phyloP scores from a whole-genome alignment of 2,797 vertebrate genomes.

The Anas capensis region DNA sequence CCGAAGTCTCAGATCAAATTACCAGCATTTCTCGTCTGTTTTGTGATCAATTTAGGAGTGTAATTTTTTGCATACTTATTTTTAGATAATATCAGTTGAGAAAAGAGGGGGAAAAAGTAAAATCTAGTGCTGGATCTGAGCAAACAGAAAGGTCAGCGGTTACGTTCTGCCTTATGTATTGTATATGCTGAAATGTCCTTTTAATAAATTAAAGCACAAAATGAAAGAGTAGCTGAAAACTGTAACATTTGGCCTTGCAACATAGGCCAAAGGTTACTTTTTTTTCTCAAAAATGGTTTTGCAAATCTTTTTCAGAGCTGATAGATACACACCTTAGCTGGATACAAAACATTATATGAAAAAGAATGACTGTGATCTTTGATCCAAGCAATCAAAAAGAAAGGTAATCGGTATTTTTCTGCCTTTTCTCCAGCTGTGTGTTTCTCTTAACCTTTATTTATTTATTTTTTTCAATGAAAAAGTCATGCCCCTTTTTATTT shows the following conservation, averaged over 20 bases:
- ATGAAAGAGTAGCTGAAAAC: conserved; percentile 45
- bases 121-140: conserved; percentile 5
- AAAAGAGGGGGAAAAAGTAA: background rate
- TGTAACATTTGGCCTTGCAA: conserved; percentile 65
- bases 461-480: conserved; percentile 43
- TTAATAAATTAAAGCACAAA: conserved; percentile 11
- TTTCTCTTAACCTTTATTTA: conserved; percentile 74
- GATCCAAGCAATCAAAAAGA: conserved; percentile 85
- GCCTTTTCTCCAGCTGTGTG: conserved; percentile 83
- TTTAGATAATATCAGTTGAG: background rate
- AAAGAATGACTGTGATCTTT: conserved; percentile 87
- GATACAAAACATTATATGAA: conserved; percentile 90
- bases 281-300: conserved; percentile 87
- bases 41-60: background rate
- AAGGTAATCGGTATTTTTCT: conserved; percentile 85
- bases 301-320: conserved; percentile 89
- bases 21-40: background rate
- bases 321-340: conserved; percentile 90
- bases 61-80: background rate
- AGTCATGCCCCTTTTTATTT: conserved; percentile 63
- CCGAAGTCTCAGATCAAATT: background rate
- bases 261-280: conserved; percentile 76
- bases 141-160: conserved; percentile 28
- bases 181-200: conserved; percentile 58
- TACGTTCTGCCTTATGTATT: conserved; percentile 33